Evolutionary conservation across 2,888 invertebrate species (phyloP).

Genomic region (Gymnosoma rotundatum): DNA sequence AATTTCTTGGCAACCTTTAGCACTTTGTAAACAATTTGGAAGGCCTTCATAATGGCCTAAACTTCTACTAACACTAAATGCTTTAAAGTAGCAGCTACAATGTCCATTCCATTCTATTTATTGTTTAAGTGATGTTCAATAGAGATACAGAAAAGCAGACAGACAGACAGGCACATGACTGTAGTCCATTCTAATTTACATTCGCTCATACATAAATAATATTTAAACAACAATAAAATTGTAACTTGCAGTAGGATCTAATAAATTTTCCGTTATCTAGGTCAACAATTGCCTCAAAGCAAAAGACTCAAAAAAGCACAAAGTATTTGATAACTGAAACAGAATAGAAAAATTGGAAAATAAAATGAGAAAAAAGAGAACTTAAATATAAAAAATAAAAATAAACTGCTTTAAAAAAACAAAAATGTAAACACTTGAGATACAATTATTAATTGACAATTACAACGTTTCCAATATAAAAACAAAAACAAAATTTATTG

Average conservation of each 20-base stretch:
- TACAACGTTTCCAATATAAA: conserved; percentile 18
- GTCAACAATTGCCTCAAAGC: conserved; percentile 66
- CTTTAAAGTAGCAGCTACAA: not conserved
- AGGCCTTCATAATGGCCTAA: conserved; percentile 17
- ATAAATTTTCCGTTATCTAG: conserved; percentile 69
- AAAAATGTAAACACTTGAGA: conserved; percentile 50
- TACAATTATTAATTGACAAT: not conserved
- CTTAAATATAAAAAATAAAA: not conserved
- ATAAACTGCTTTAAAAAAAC: conserved; percentile 15
- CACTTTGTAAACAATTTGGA: conserved; percentile 12
- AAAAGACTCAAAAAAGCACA: conserved; percentile 1
- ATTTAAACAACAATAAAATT: conserved; percentile 47
- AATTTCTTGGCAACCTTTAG: conserved; percentile 56
- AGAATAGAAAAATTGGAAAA: conserved; percentile 27
- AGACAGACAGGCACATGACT: not conserved
- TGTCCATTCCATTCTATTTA: conserved; percentile 40
- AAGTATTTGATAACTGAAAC: conserved; percentile 38
- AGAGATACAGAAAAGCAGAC: not conserved
- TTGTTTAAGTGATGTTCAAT: conserved; percentile 43
- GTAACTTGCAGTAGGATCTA: conserved; percentile 56
- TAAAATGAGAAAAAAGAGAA: conserved; percentile 8
- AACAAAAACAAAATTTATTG: not conserved
- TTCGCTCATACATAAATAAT: conserved; percentile 50
- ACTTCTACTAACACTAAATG: not conserved
- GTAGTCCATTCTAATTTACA: conserved; percentile 48